Base-by-base conservation (phyloP, 2,888 invertebrate genomes). In the Luperina nickerlii region DNA sequence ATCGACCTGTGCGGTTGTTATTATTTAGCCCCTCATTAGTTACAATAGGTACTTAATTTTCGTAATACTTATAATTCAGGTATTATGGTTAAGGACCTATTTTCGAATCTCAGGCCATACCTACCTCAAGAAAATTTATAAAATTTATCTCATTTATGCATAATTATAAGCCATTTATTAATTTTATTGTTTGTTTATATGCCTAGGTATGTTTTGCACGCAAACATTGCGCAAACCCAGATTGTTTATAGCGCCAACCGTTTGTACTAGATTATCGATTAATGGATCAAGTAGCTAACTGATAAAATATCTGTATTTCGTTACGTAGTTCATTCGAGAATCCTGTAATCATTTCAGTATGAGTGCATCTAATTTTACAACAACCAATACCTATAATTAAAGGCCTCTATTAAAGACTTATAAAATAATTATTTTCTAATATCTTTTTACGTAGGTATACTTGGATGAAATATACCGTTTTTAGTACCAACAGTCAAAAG, bases 121-220 rank as follows among this genome's bases (percentile, higher is more conserved):
- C 9, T 65, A 20, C 48, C 66, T 45, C 51, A 67, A 81, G 32
- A 74, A 74, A 20, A 45, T n/a, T n/a, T n/a, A n/a, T 60, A 57
- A 0, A 18, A n/a, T 32, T 73, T 73, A 48, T 71, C 13, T 65
- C 38, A 54, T n/a, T 38, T 13, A 45, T 74, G 48, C 32, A 72
- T 60, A 51, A 66, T 65, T 32, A 42, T 54, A 66, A 27, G 7
- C 7, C 0, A 51, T 73, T 81, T 67, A 80, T 81, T 20, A 60
- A 72, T 81, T 32, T 71, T 32, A 60, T 72, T 60, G 66, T 66
- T 79, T 66, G 32, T 74, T 74, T 67, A 51, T 13, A n/a, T 24
- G 2, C n/a, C n/a, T 45, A 45, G 45, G 1, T 45, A 62, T 1
- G 60, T 32, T 73, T 80, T 79, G 51, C 38, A 81, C 15, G 66